These are phyloP conservation scores for Pseudochirops corinnae DNA, from an alignment of 2,797 vertebrate genomes.

Conservation along the genomic window DNA sequence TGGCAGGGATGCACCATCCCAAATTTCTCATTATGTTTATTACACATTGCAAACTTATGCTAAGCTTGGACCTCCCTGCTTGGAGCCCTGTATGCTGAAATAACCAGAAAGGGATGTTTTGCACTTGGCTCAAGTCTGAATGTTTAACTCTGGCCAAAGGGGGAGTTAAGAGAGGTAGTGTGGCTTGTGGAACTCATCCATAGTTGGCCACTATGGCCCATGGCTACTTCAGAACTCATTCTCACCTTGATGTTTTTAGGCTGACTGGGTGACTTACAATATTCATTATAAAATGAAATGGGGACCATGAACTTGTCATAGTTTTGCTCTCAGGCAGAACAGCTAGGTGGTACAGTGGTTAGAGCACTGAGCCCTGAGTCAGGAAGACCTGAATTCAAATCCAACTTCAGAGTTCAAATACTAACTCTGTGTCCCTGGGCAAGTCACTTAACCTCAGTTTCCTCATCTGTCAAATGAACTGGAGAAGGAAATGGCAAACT, in stretches of 20 bases:
- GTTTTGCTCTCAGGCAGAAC: background rate
- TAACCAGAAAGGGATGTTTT: background rate
- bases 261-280: background rate
- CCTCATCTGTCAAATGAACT: background rate
- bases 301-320: too few species aligned
- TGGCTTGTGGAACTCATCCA: background rate
- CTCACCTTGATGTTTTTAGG: background rate
- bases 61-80: background rate
- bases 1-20: background rate
- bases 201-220: background rate
- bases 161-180: background rate
- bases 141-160: background rate
- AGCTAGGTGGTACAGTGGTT: background rate
- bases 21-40: background rate
- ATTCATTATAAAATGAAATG: background rate
- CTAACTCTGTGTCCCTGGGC: background rate
- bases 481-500: background rate
- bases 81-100: background rate
- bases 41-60: background rate
- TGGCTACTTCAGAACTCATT: background rate
- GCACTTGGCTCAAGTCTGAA: background rate
- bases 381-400: background rate
- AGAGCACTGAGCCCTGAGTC: background rate
- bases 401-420: too few species aligned
- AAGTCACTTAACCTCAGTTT: background rate